Base-by-base conservation (phyloP, 1,140 invertebrate genomes). In the Bombus soroeensis region DNA sequence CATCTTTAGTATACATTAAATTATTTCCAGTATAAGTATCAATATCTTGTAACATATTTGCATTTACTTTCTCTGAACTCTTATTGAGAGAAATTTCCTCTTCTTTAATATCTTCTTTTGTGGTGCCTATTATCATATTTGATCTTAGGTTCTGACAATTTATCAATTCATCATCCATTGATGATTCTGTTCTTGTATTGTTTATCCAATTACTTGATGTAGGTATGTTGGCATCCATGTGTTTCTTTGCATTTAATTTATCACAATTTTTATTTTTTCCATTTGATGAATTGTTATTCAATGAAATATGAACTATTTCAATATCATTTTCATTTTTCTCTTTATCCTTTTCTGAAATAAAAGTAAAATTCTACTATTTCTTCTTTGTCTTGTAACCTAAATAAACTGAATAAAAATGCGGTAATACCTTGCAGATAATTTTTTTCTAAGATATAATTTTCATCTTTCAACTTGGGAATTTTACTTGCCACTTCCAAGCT, bases 241-340 rank as follows among this genome's bases (percentile, higher is more conserved):
- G 32, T n/a, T 71, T n/a, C 10, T 28, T 43, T 32, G 28, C 13
- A 77, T 39, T 39, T 28, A 6, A 57, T 47, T 64, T 73, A 64
- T 79, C 39, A 68, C 34, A 9, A 64, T 34, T 72, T 2, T 9
- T 34, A 64, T 0, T 39, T 37, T 15, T 41, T 34, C n/a, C 28
- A 8, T 59, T 34, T 12, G 18, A 34, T 37, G 25, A 2, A 28
- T 32, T 73, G 25, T 72, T 64, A 22, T n/a, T 73, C 12, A 68
- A 25, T 28, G 64, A 81, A 70, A 71, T 12, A 22, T 90, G 76
- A 76, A 92, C 37, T 74, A 92, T 88, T 86, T 90, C 43, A 41
- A 91, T 83, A n/a, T 88, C 85, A 68, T 88, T 84, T 0, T 90
- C 85, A 66, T 73, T n/a, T 13, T 57, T 22, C 22, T 8, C 10